Conservation (phyloP, 1,140 invertebrate species). For the Drosophila arizonae region DNA sequence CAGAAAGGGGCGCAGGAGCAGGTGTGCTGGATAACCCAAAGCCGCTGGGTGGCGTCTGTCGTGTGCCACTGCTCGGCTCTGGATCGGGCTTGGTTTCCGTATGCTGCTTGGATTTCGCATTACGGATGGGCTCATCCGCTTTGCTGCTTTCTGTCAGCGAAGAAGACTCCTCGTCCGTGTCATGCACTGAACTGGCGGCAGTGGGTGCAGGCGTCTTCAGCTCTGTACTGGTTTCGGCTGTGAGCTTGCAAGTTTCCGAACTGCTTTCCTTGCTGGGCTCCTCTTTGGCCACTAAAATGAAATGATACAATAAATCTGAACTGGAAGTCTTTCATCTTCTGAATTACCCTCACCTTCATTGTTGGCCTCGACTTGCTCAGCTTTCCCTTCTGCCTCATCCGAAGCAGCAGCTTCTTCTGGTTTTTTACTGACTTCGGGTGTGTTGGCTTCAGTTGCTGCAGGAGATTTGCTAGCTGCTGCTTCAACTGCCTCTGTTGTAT, state of each 20-base stretch:
- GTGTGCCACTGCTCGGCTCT: slow-evolving; percentile 20
- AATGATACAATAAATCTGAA: neutral
- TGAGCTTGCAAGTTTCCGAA: slow-evolving; percentile 22
- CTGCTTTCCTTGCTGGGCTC: slow-evolving; percentile 19
- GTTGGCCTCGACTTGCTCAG: neutral
- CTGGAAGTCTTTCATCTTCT: neutral
- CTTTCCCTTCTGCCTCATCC: neutral
- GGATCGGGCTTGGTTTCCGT: slow-evolving; percentile 43
- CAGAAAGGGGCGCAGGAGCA: slow-evolving; percentile 24
- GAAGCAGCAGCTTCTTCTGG: neutral
- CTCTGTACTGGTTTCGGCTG: neutral
- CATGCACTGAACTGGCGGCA: slow-evolving; percentile 64
- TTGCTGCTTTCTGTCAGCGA: slow-evolving; percentile 81
- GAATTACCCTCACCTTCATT: slow-evolving; percentile 10
- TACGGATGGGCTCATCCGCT: slow-evolving; percentile 43
- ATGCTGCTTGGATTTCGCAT: slow-evolving; percentile 25
- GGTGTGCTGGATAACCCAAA: slow-evolving; percentile 13
- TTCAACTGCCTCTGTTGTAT: slow-evolving; percentile 22
- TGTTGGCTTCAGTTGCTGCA: neutral
- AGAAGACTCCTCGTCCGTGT: slow-evolving; percentile 85
- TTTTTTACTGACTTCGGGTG: neutral
- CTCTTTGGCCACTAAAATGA: slow-evolving; percentile 14
- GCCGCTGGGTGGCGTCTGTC: slow-evolving; percentile 18
- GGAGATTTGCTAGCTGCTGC: neutral
- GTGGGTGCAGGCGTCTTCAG: neutral